Evolutionary conservation across 1,140 invertebrate species (phyloP).

Genomic region (Acromyrmex heyeri): DNA sequence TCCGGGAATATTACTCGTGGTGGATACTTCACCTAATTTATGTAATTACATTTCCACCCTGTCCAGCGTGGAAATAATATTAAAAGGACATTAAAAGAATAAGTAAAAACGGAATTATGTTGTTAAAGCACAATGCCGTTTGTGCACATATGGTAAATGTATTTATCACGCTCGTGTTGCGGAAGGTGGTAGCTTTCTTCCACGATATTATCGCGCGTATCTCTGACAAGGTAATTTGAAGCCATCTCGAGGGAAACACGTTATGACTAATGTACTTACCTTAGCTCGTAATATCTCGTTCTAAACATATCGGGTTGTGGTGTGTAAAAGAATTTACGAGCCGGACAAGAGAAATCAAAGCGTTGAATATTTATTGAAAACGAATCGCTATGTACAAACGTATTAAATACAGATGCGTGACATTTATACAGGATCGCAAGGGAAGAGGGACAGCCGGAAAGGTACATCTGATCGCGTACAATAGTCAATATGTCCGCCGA

Average conservation of each 20-base stretch:
- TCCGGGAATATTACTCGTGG: slow-evolving; percentile 19
- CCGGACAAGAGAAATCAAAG: slow-evolving; percentile 74
- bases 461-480: slow-evolving; percentile 65
- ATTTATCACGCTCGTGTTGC: slow-evolving; percentile 27
- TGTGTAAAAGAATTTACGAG: neutral
- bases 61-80: neutral
- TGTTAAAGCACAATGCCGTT: neutral
- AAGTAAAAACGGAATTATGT: slow-evolving; percentile 9
- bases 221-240: slow-evolving; percentile 3
- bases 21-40: slow-evolving; percentile 12
- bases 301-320: neutral
- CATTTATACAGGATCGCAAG: slow-evolving; percentile 79
- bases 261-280: slow-evolving; percentile 51
- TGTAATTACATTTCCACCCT: slow-evolving; percentile 32
- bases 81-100: neutral
- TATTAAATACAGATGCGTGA: slow-evolving; percentile 81
- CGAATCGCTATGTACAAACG: slow-evolving; percentile 81
- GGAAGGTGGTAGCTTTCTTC: slow-evolving; percentile 2
- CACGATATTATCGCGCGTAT: slow-evolving; percentile 22
- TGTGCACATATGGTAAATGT: neutral
- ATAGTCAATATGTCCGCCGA: slow-evolving; percentile 77
- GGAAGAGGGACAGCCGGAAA: slow-evolving; percentile 29
- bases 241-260: neutral
- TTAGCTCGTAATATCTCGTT: neutral
- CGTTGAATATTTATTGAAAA: slow-evolving; percentile 83